These are phyloP conservation scores for Fragum fragum DNA, from an alignment of 2,888 invertebrate species.

Conservation along the genomic window DNA sequence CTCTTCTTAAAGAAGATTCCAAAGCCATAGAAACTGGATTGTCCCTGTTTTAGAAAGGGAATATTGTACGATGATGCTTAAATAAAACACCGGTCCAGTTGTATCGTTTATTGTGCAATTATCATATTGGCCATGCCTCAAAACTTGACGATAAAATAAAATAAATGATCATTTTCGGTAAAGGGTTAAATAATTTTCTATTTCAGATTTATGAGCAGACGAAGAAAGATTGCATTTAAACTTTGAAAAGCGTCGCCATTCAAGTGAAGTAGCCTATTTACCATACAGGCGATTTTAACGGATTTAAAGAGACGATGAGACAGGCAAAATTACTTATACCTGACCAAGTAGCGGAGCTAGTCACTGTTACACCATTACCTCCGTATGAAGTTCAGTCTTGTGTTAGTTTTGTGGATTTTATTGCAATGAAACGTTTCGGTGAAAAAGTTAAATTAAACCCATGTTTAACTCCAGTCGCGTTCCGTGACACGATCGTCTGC, in stretches of 20 bases:
- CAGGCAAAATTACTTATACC: constrained; percentile 54
- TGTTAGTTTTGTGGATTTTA: constrained; percentile 72
- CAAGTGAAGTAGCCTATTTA: not conserved
- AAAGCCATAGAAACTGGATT: too few species aligned
- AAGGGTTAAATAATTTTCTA: not conserved
- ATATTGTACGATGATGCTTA: too few species aligned
- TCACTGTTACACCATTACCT: constrained; percentile 74
- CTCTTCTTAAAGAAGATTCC: too few species aligned
- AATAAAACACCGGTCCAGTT: too few species aligned
- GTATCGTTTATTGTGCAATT: too few species aligned
- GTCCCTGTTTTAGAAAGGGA: too few species aligned
- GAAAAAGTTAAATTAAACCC: constrained; percentile 76
- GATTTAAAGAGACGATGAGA: constrained; percentile 43
- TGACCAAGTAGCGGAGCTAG: constrained; percentile 74
- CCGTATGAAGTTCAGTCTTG: constrained; percentile 73
- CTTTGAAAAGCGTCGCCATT: not conserved
- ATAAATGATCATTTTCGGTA: not conserved
- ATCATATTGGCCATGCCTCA: too few species aligned
- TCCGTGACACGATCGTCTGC: constrained; percentile 75
- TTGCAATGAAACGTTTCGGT: constrained; percentile 75
- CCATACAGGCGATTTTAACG: not conserved
- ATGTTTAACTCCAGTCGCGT: constrained; percentile 74
- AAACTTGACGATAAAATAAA: not conserved
- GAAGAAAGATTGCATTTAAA: not conserved
- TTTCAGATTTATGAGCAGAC: constrained; percentile 3